Conservation (phyloP, 2,113 vertebrate genomes). For the Plecotus auritus region DNA sequence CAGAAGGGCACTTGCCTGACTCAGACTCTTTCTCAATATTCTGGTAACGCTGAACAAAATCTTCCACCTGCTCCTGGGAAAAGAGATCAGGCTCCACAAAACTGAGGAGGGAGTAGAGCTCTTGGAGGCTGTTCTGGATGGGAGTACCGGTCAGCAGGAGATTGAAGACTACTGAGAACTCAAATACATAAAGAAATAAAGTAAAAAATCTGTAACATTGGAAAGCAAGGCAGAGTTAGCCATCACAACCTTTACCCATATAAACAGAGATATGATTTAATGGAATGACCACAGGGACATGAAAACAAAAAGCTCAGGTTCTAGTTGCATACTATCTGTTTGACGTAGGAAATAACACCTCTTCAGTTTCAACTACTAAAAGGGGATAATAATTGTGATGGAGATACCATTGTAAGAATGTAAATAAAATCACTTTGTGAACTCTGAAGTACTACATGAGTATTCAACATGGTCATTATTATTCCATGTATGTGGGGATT, state of each 20-base stretch:
- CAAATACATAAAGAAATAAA: constrained; percentile 32
- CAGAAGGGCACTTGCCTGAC: constrained; percentile 78
- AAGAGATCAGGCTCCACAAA: constrained; percentile 91
- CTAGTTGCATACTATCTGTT: neutral
- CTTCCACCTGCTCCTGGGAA: constrained; percentile 76
- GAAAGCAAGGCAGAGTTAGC: neutral
- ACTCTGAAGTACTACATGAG: neutral
- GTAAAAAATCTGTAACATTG: neutral
- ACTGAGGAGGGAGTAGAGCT: constrained; percentile 92
- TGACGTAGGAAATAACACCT: neutral
- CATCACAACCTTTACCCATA: neutral
- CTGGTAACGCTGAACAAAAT: constrained; percentile 85
- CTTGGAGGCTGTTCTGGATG: constrained; percentile 93
- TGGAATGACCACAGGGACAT: neutral
- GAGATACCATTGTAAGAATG: neutral
- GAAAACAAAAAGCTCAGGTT: neutral
- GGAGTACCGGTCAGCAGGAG: constrained; percentile 94
- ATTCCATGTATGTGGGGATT: neutral
- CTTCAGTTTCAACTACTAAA: neutral
- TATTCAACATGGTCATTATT: neutral
- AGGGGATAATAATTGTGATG: neutral
- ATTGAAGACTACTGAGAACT: constrained; percentile 89
- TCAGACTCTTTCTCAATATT: constrained; percentile 80
- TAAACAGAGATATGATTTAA: neutral
- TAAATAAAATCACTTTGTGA: neutral